Base-by-base conservation (phyloP, 2,113 vertebrate species). In the Suncus etruscus region DNA sequence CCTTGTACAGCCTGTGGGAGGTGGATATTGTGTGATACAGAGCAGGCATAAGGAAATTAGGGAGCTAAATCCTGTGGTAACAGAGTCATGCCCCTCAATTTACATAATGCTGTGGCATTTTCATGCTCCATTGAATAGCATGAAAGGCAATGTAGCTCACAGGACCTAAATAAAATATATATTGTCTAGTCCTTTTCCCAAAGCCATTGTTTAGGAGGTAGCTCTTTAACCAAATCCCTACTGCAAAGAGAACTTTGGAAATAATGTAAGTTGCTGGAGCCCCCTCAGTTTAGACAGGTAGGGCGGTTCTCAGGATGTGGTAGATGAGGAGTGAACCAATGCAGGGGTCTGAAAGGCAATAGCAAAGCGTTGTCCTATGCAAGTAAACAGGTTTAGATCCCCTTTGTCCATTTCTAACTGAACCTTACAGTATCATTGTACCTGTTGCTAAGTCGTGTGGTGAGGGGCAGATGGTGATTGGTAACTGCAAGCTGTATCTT, bases 381-480 rank as follows among this genome's bases (percentile, higher is more conserved):
- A 1, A 65, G 48, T 76, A 45, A 75, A 11, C 63, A 72, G 27
- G 14, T 80, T 61, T 79, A 15, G 4, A 32, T 24, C 8, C 24
- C 22, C 39, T 79, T 45, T 14, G 0, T 80, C 47, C 58, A n/a
- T 72, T 91, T 94, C 86, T 93, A 54, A 66, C 51, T 61, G 72
- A 87, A 90, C 92, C 92, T 96, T 95, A 95, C 88, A 75, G 65
- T 61, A 74, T 93, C 15, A 18, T 76, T 73, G 77, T 54, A 14
- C 54, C 69, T 95, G 90, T 95, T 91, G 20, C 92, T 91, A 18
- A 96, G 48, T 90, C 92, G 90, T 95, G 81, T 91, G 95, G 89
- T 92, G 94, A 95, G 78, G 92, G 90, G 90, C 97, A 95, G 91
- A 87, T 97, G 97, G 96, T 94, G 65, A 83, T 18, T 65, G 76